These are phyloP conservation scores for Clistopyga incitator DNA, from an alignment of 2,888 invertebrate genomes.

Conservation along the genomic window DNA sequence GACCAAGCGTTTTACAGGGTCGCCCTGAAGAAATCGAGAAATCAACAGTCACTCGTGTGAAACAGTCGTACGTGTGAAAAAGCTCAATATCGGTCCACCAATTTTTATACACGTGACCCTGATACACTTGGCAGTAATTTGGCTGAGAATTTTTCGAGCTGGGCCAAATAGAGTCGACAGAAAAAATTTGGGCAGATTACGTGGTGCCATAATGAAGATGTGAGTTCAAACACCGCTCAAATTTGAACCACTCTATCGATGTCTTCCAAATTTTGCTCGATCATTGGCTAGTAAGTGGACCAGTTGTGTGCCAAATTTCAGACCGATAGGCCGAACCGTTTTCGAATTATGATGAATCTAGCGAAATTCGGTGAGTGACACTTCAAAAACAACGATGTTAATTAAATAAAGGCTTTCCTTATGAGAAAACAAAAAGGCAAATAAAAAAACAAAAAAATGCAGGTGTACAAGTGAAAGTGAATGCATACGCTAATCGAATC, in stretches of 20 bases:
- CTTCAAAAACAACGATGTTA: too few relatives aligned
- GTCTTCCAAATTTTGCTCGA: too few relatives aligned
- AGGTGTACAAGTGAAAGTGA: conserved; percentile 57
- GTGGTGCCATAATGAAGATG: too few relatives aligned
- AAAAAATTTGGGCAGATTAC: background rate
- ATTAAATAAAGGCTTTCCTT: conserved; percentile 18
- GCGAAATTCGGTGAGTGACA: too few relatives aligned
- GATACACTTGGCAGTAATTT: conserved; percentile 15
- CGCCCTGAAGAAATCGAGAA: conserved; percentile 3
- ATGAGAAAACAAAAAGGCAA: conserved; percentile 18
- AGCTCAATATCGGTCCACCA: background rate
- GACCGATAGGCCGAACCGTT: too few relatives aligned
- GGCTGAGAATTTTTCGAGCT: background rate
- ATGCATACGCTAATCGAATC: conserved; percentile 68
- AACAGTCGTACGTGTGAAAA: conserved; percentile 19
- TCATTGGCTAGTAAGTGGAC: too few relatives aligned
- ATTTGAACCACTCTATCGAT: too few relatives aligned
- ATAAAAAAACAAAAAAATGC: conserved; percentile 54
- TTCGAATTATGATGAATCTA: too few relatives aligned
- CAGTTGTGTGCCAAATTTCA: too few relatives aligned
- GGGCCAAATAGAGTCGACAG: background rate
- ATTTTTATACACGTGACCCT: conserved; percentile 1
- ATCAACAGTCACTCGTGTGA: conserved; percentile 20
- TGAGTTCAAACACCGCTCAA: too few relatives aligned
- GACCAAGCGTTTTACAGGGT: background rate